These are phyloP conservation scores for Eulemur coronatus DNA, from an alignment of 2,797 vertebrate genomes.

Conservation along the genomic window DNA sequence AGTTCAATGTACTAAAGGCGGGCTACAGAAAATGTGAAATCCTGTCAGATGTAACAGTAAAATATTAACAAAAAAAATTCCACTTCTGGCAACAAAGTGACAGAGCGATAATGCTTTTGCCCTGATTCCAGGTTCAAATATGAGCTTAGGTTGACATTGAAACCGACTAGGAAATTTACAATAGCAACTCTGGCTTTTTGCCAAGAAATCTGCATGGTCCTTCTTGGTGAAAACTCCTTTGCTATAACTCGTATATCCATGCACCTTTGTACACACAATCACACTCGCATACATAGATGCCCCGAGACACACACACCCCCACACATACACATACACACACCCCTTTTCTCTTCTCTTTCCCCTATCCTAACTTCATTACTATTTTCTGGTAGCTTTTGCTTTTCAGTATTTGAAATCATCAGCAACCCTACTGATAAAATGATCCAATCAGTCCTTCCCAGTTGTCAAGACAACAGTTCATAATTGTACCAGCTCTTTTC, in stretches of 20 bases:
- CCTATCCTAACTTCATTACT: constrained; percentile 77
- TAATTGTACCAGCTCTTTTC: constrained; percentile 87
- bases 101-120: constrained; percentile 94
- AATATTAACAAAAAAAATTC: constrained; percentile 90
- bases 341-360: not conserved
- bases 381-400: constrained; percentile 82
- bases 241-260: constrained; percentile 55
- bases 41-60: constrained; percentile 98
- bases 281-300: not conserved
- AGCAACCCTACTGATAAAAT: constrained; percentile 85
- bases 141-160: constrained; percentile 87
- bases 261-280: not conserved
- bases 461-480: constrained; percentile 89
- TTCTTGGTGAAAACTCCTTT: constrained; percentile 78
- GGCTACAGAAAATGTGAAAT: constrained; percentile 97
- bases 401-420: constrained; percentile 83
- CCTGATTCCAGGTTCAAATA: constrained; percentile 95
- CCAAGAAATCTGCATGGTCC: constrained; percentile 85
- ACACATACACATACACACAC: not conserved
- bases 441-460: constrained; percentile 87
- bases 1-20: constrained; percentile 97
- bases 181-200: constrained; percentile 86
- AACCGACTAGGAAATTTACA: constrained; percentile 86
- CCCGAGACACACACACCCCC: not conserved
- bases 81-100: constrained; percentile 91